These are phyloP conservation scores for Patella ulyssiponensis DNA, from an alignment of 2,888 invertebrate species.

Conservation along the genomic window DNA sequence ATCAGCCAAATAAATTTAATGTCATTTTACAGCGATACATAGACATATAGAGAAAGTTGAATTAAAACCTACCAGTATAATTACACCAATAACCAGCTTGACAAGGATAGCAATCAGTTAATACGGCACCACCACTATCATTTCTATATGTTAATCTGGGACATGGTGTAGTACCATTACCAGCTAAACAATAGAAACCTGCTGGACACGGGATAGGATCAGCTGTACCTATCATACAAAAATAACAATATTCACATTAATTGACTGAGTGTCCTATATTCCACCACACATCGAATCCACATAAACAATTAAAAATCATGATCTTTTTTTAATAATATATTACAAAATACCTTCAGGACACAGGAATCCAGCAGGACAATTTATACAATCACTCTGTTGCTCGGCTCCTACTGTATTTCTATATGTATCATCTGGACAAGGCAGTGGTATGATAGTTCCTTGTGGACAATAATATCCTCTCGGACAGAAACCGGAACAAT, in stretches of 20 bases:
- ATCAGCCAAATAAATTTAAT: too few species aligned
- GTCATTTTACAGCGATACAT: too few species aligned
- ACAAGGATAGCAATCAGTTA: conserved; percentile 64
- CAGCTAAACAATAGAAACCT: conserved; percentile 65
- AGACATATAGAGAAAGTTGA: too few species aligned
- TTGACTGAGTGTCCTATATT: too few species aligned
- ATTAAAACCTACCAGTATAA: conserved; percentile 53
- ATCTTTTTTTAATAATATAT: too few species aligned
- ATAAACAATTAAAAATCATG: too few species aligned
- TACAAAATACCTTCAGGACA: conserved; percentile 58
- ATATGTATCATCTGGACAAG: conserved; percentile 66
- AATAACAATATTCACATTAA: conserved; percentile 11
- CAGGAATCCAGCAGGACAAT: conserved; percentile 66
- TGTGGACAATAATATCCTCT: conserved; percentile 65
- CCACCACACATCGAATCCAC: too few species aligned
- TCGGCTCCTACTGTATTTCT: conserved; percentile 57
- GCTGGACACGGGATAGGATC: conserved; percentile 60
- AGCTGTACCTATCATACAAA: conserved; percentile 45
- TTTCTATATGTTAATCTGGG: conserved; percentile 62
- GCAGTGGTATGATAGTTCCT: conserved; percentile 55
- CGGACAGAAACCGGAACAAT: conserved; percentile 68
- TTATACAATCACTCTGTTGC: conserved; percentile 57
- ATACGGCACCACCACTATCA: conserved; percentile 51
- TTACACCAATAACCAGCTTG: conserved; percentile 67
- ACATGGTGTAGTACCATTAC: conserved; percentile 61